phyloP scores from a whole-genome alignment of 2,797 vertebrate genomes.

The Myotis pilosus region DNA sequence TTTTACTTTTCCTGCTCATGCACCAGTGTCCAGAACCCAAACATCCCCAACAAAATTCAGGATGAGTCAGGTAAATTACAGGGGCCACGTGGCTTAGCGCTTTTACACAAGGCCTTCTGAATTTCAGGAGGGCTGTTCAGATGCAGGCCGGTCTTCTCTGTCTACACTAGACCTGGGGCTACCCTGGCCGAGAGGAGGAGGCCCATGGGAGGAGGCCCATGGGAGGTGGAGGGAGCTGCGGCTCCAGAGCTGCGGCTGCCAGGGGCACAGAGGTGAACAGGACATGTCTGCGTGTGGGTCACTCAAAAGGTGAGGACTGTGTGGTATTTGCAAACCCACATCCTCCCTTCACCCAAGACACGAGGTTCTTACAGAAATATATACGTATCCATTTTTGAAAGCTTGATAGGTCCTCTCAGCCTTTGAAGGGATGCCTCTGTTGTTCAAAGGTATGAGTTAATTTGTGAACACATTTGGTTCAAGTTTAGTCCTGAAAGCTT shows the following conservation, averaged over 20 bases:
- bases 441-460: background rate
- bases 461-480: conserved; percentile 1
- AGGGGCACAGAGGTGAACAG: background rate
- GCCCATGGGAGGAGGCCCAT: background rate
- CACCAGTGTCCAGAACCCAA: background rate
- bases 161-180: background rate
- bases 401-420: background rate
- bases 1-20: background rate
- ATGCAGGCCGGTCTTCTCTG: background rate
- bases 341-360: background rate
- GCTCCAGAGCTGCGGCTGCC: background rate
- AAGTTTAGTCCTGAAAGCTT: background rate
- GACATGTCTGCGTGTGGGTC: background rate
- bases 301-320: background rate
- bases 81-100: background rate
- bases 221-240: background rate
- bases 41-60: background rate
- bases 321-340: background rate
- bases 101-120: background rate
- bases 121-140: background rate
- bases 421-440: background rate
- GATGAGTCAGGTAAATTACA: background rate
- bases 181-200: background rate
- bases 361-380: background rate
- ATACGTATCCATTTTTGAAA: background rate